Evolutionary conservation across 2,888 invertebrate species (phyloP).

Genomic region (Mimumesa dahlbomi): DNA sequence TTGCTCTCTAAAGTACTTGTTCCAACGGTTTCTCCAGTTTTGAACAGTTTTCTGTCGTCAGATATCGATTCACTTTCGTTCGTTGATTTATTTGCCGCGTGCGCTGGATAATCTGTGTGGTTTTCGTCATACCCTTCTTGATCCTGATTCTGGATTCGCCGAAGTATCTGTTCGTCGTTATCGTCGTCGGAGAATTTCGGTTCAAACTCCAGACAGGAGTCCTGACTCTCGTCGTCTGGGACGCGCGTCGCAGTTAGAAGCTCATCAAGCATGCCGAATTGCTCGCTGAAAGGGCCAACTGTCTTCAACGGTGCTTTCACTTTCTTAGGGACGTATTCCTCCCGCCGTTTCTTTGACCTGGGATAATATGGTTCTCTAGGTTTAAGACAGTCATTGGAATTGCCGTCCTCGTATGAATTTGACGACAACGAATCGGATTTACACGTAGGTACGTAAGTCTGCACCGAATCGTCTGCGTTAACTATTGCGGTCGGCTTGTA

Average conservation of each 20-base stretch:
- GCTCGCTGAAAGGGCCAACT: slow-evolving; percentile 64
- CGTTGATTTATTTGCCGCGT: no score
- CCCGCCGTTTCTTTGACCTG: slow-evolving; percentile 75
- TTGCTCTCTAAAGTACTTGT: no score
- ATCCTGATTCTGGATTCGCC: no score
- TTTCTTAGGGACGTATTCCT: slow-evolving; percentile 78
- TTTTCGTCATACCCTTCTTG: no score
- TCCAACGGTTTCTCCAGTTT: no score
- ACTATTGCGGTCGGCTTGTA: slow-evolving; percentile 76
- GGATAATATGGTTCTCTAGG: slow-evolving; percentile 75
- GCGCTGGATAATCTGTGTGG: no score
- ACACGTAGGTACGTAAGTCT: slow-evolving; percentile 73
- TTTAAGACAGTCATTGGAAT: slow-evolving; percentile 71
- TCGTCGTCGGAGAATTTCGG: slow-evolving; percentile 72
- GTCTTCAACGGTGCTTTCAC: slow-evolving; percentile 74
- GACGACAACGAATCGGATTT: slow-evolving; percentile 67
- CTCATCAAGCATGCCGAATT: slow-evolving; percentile 76
- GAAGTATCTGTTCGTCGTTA: neutral
- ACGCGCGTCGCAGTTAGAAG: slow-evolving; percentile 33
- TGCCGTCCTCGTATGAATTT: slow-evolving; percentile 70
- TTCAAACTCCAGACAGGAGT: slow-evolving; percentile 66
- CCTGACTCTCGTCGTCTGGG: slow-evolving; percentile 56
- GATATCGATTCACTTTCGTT: no score
- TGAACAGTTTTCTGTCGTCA: no score
- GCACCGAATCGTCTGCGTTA: slow-evolving; percentile 49